Evolutionary conservation across 2,113 vertebrate genomes (phyloP), one percentile per base, ranked within the genome.

Genomic region (Buteo buteo): DNA sequence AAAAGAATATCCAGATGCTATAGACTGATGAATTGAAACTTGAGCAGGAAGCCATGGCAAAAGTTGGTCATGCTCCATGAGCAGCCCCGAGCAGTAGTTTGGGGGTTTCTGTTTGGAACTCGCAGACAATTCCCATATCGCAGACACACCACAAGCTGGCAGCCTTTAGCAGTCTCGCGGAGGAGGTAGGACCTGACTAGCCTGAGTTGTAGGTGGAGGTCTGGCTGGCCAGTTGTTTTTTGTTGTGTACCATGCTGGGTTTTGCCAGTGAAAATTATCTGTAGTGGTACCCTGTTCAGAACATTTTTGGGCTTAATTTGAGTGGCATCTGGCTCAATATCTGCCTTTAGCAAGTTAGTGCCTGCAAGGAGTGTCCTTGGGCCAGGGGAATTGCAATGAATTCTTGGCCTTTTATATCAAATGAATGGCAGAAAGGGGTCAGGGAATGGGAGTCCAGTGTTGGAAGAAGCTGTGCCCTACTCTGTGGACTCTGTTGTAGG

Each of bases 71-170:
- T 15, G 49, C 31, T 86, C 28, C 14, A 0, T 1, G 25, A 40
- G 54, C 64, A 61, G 54, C 32, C 34, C 7, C 10, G 24, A 40
- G 62, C 52, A 40, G 38, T 0, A 20, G 38, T 52, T n/a, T 2
- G 1, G 8, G 47, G 32, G 3, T 52, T 34, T 64, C 20, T 5
- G 7, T 15, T 11, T 10, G 71, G 78, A 45, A 7, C 57, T 90
- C 0, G 0, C 78, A 47, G 84, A 4, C 19, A 11, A 10, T 64
- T 83, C 54, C 36, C 2, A 0, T 85, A 12, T 32, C 13, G 0
- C 58, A 29, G 45, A 34, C n/a, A 24, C 67, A 7, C 91, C 96
- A 93, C 92, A 85, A 97, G 93, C 95, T 34, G 96, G 95, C 96
- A 96, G 92, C 90, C 92, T 96, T 95, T n/a, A 59, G 69, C 94